Conservation (phyloP, 2,113 vertebrate genomes). For the Monopterus albus region DNA sequence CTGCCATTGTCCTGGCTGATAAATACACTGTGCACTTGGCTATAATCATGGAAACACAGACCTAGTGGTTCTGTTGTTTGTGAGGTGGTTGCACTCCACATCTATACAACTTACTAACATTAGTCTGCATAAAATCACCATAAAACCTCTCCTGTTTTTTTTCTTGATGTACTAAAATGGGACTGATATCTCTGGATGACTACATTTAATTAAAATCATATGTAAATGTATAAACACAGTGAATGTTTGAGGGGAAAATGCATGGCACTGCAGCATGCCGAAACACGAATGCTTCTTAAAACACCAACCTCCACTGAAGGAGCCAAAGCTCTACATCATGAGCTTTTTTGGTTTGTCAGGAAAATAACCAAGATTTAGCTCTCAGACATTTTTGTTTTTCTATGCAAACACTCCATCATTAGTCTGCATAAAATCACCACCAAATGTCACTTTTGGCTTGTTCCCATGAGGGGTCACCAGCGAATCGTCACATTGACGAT, state of each 20-base stretch:
- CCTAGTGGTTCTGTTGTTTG: slow-evolving; percentile 36
- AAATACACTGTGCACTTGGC: slow-evolving; percentile 33
- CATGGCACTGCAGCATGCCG: neutral
- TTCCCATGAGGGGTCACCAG: too few relatives aligned
- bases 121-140: slow-evolving; percentile 50
- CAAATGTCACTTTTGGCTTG: too few relatives aligned
- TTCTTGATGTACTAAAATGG: slow-evolving; percentile 22
- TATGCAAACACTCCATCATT: slow-evolving; percentile 32
- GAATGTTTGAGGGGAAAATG: slow-evolving; percentile 36
- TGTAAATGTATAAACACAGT: slow-evolving; percentile 27
- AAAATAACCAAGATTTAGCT: slow-evolving; percentile 34
- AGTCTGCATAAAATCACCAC: too few relatives aligned
- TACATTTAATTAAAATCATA: slow-evolving; percentile 57
- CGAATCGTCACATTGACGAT: too few relatives aligned
- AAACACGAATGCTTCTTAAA: slow-evolving; percentile 16
- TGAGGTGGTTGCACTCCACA: slow-evolving; percentile 47
- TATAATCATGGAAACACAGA: slow-evolving; percentile 56
- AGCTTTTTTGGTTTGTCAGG: slow-evolving; percentile 31
- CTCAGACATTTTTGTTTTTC: slow-evolving; percentile 14
- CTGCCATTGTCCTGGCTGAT: slow-evolving; percentile 26
- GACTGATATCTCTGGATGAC: slow-evolving; percentile 39
- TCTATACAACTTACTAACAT: slow-evolving; percentile 55
- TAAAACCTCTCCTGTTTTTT: slow-evolving; percentile 45
- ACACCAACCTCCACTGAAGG: slow-evolving; percentile 28
- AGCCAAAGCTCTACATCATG: slow-evolving; percentile 23